These are phyloP conservation scores for Latheticus oryzae DNA, from an alignment of 2,888 invertebrate genomes.

Conservation along the genomic window DNA sequence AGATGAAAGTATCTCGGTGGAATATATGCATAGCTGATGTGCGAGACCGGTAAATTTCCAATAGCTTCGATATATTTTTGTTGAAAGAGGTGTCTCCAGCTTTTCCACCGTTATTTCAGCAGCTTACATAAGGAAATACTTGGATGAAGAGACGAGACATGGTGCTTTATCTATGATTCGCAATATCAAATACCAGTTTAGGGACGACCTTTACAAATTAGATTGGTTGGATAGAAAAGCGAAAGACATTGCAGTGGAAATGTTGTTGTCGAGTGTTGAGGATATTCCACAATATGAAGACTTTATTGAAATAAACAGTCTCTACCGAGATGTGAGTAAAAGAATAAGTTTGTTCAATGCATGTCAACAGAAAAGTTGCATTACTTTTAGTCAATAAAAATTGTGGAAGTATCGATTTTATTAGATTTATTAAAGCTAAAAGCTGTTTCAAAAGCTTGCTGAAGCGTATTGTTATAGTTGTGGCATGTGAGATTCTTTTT, in stretches of 20 bases:
- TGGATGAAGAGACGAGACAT: constrained; percentile 54
- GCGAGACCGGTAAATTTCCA: constrained; percentile 50
- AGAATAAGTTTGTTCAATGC: no score
- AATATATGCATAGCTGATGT: constrained; percentile 51
- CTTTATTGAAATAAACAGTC: constrained; percentile 47
- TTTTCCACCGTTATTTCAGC: constrained; percentile 50
- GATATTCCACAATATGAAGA: constrained; percentile 56
- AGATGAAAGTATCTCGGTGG: constrained; percentile 52
- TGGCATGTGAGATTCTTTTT: no score
- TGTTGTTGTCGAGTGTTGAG: constrained; percentile 55
- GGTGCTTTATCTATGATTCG: constrained; percentile 56
- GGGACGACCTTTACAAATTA: constrained; percentile 52
- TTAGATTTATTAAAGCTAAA: no score
- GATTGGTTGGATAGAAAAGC: constrained; percentile 62
- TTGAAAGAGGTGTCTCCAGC: constrained; percentile 18
- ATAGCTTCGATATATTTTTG: constrained; percentile 19
- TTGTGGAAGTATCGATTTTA: no score
- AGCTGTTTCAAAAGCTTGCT: no score
- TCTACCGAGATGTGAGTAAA: constrained; percentile 56
- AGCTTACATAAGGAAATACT: constrained; percentile 58
- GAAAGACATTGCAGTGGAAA: constrained; percentile 55
- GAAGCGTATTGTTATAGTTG: no score
- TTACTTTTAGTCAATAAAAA: no score
- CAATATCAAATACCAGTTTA: constrained; percentile 59
- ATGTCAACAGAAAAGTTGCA: no score